Conservation (phyloP, 2,797 vertebrate species). For the Rhodeus uyekii region DNA sequence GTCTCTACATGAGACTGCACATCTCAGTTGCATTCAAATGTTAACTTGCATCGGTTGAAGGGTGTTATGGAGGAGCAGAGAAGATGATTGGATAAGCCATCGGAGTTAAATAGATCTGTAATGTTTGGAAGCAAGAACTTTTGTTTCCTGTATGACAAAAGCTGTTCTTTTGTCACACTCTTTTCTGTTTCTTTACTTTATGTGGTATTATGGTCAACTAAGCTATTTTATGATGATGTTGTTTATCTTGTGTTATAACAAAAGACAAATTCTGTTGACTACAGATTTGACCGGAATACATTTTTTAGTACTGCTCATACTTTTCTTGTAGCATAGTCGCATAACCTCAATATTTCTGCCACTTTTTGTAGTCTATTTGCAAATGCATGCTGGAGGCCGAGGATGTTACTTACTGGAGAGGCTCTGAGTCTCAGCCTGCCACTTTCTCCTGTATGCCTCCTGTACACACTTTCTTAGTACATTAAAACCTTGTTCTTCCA, state of each 20-base stretch:
- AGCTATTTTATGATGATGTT: constrained; percentile 21
- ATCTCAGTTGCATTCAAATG: neutral
- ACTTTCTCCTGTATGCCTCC: neutral
- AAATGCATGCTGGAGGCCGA: constrained; percentile 10
- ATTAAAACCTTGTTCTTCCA: constrained; percentile 19
- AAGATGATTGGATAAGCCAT: neutral
- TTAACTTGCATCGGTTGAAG: neutral
- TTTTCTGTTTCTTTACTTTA: neutral
- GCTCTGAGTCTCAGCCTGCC: neutral
- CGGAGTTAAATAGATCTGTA: neutral
- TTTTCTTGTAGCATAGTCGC: constrained; percentile 18
- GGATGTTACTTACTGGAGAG: neutral
- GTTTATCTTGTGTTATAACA: constrained; percentile 14
- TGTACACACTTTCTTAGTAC: neutral
- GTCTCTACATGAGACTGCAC: neutral
- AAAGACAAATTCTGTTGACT: neutral
- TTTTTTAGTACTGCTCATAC: neutral
- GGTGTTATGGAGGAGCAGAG: neutral
- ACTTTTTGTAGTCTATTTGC: neutral
- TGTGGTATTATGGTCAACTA: constrained; percentile 11
- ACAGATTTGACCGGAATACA: neutral
- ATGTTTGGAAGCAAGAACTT: constrained; percentile 2
- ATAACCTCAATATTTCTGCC: constrained; percentile 9
- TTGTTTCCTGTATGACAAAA: neutral
- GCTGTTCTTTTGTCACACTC: neutral